Percentiles rank a stretch among this genome's conserved stretches.
phyloP scores from a whole-genome alignment of 2,113 vertebrate genomes.

The Grammomys dolichurus region DNA sequence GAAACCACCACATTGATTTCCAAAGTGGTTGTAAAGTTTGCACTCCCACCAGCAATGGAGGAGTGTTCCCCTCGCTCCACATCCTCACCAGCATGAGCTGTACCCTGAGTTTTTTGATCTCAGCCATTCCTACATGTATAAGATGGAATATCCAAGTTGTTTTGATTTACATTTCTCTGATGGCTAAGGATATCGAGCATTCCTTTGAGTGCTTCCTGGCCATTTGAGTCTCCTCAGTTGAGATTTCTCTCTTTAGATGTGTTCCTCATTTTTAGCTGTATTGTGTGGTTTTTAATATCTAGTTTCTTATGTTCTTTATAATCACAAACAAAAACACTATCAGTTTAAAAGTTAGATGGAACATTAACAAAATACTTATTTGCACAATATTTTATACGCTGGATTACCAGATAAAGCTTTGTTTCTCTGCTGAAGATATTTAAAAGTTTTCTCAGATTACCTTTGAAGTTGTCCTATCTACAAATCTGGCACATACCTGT shows the following conservation, averaged over 20 bases:
- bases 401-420: background rate
- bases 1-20: background rate
- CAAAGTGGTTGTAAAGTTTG: background rate
- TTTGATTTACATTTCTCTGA: background rate
- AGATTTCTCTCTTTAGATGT: background rate
- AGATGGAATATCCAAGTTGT: background rate
- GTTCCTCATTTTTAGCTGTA: background rate
- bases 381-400: background rate
- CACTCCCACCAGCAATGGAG: background rate
- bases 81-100: background rate
- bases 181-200: background rate
- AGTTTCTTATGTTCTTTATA: background rate
- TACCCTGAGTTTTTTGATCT: background rate
- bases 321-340: background rate
- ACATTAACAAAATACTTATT: background rate
- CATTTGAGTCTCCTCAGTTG: background rate
- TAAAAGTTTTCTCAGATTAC: background rate
- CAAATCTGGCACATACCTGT: background rate
- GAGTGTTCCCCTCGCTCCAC: background rate
- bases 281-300: background rate
- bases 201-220: background rate
- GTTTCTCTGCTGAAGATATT: background rate
- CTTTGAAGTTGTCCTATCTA: background rate
- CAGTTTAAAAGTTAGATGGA: background rate
- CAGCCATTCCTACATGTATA: background rate